These are phyloP conservation scores for Caenorhabditis sp. DNA, from an alignment of 2,888 invertebrate genomes.

Conservation along the genomic window DNA sequence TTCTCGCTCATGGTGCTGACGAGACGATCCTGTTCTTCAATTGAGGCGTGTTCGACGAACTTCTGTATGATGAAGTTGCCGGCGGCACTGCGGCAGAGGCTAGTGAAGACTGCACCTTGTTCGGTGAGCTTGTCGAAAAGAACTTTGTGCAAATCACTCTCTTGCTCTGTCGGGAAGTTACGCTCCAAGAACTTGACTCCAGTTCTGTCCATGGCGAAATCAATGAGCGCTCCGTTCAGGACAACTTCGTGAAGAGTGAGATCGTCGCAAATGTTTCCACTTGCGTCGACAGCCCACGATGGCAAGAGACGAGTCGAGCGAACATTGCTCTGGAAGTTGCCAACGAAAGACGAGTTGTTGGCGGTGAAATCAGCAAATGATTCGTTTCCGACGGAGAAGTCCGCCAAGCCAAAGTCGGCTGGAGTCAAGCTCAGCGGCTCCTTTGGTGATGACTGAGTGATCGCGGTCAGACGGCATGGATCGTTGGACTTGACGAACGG, in stretches of 20 bases:
- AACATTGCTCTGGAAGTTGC: slow-evolving; percentile 51
- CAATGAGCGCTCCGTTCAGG: slow-evolving; percentile 54
- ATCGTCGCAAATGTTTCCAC: slow-evolving; percentile 42
- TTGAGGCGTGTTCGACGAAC: slow-evolving; percentile 58
- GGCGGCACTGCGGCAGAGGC: slow-evolving; percentile 41
- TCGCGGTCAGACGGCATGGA: slow-evolving; percentile 52
- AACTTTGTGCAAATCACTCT: background rate
- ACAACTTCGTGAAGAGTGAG: slow-evolving; percentile 61
- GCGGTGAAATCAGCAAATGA: slow-evolving; percentile 46
- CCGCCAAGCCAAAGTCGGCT: slow-evolving; percentile 32
- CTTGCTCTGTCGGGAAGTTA: slow-evolving; percentile 27
- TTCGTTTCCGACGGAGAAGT: slow-evolving; percentile 39
- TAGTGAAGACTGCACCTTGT: slow-evolving; percentile 41
- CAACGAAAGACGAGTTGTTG: slow-evolving; percentile 50
- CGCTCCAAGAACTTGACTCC: slow-evolving; percentile 68
- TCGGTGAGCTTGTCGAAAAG: slow-evolving; percentile 49
- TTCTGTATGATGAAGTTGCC: slow-evolving; percentile 54
- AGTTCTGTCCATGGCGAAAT: slow-evolving; percentile 67
- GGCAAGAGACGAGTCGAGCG: slow-evolving; percentile 56
- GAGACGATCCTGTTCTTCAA: slow-evolving; percentile 57
- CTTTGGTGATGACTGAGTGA: slow-evolving; percentile 33
- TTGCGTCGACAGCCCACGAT: slow-evolving; percentile 53
- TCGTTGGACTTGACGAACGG: slow-evolving; percentile 41
- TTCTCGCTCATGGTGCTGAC: slow-evolving; percentile 27
- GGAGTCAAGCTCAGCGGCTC: slow-evolving; percentile 29